Evolutionary conservation across 1,140 invertebrate species (phyloP), one percentile per base, ranked within the genome.

Genomic region (Frieseomelitta varia): DNA sequence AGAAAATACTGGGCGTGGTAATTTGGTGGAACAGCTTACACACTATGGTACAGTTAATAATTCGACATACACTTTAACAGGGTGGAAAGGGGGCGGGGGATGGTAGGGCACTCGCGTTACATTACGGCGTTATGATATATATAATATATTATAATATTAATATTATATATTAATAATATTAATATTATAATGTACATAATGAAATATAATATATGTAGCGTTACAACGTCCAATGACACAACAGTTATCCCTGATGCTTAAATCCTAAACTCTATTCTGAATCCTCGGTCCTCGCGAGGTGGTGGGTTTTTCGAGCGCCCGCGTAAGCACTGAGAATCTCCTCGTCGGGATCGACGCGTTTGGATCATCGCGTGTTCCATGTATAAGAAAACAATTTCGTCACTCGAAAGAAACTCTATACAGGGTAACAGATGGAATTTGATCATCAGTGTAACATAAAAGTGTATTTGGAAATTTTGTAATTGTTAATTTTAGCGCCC

Each of bases 1-100:
- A 92, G 77, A 93, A 93, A 93, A 93, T 93, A 93, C 92, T 93
- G 91, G 92, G 91, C 90, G 76, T 92, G 90, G 88, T 93, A 90
- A 76, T 91, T 47, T 47, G 39, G 39, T 91, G 87, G 78, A 92
- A 90, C 89, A 90, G 84, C 88, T 92, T 91, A 91, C 75, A 77
- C 58, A 53, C 79, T 92, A 92, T 75, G 77, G 77, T 92, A 93
- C 73, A 90, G 77, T 86, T 91, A 91, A 89, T 90, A 89, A 90
- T 90, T 84, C 84, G 87, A 90, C 85, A 89, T 85, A 90, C 73
- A 85, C 53, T 83, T 88, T 73, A 90, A 81, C 87, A 86, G 84
- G 89, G 81, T n/a, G n/a, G n/a, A n/a, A n/a, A n/a, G n/a, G 39
- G 39, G 8, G 39, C 8, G 0, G 39, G 39, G 8, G 39, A 8